Percentiles rank a stretch among this genome's conserved stretches.
Conservation (phyloP, 1,140 invertebrate genomes). For the Trialeurodes vaporariorum region DNA sequence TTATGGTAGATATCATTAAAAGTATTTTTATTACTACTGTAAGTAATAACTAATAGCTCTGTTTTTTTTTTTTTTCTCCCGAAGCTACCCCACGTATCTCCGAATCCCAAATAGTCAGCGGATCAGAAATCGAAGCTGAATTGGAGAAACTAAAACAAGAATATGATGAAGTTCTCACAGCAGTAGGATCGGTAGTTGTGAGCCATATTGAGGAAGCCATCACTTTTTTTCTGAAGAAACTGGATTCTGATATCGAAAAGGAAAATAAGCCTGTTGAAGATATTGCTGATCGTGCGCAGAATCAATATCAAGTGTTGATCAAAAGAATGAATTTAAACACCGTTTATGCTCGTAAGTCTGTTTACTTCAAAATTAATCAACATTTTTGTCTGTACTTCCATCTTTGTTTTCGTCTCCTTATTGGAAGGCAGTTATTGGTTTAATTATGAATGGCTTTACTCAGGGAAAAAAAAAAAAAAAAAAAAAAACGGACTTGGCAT, state of each 20-base stretch:
- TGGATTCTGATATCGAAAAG: conserved; percentile 18
- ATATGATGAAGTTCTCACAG: conserved; percentile 25
- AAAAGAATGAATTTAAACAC: conserved; percentile 57
- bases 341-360: conserved; percentile 50
- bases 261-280: conserved; percentile 59
- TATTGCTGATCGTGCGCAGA: conserved; percentile 76
- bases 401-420: no score
- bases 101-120: background rate
- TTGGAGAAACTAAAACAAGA: conserved; percentile 41
- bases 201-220: conserved; percentile 56
- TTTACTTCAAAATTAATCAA: no score
- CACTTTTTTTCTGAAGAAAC: conserved; percentile 49
- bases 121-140: conserved; percentile 32
- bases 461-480: no score
- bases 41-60: background rate
- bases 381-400: no score
- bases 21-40: conserved; percentile 21
- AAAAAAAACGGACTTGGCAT: no score
- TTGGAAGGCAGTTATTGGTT: no score
- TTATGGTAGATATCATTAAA: conserved; percentile 14
- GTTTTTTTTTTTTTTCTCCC: background rate
- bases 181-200: conserved; percentile 36
- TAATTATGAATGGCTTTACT: no score
- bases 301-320: conserved; percentile 74
- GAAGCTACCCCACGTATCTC: background rate